phyloP scores from a whole-genome alignment of 2,797 vertebrate genomes.

The Sardinella longiceps region DNA sequence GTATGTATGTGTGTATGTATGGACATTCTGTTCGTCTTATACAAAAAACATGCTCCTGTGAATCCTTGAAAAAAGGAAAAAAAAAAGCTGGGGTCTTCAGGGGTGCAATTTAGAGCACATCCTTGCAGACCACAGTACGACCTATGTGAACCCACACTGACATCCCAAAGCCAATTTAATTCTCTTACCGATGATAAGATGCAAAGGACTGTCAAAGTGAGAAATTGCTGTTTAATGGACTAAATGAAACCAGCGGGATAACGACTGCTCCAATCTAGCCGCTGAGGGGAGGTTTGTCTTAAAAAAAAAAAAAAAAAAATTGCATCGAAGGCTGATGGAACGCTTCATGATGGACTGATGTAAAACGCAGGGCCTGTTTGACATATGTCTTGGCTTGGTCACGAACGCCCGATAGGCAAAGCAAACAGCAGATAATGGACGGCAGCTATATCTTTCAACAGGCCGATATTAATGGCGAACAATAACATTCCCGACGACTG shows the following conservation, averaged over 20 bases:
- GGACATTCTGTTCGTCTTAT: neutral
- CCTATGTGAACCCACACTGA: conserved; percentile 52
- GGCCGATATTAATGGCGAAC: conserved; percentile 65
- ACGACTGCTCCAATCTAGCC: conserved; percentile 36
- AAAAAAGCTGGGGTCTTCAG: neutral
- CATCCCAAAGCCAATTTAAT: conserved; percentile 27
- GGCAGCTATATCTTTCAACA: conserved; percentile 63
- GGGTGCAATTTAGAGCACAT: conserved; percentile 36
- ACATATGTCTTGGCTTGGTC: conserved; percentile 48
- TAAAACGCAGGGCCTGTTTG: conserved; percentile 43
- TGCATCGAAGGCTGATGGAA: neutral
- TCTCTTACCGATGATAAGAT: conserved; percentile 29
- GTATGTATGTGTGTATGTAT: neutral
- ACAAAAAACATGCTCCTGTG: neutral
- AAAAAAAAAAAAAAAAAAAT: neutral
- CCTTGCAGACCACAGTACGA: conserved; percentile 64
- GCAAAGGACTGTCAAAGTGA: conserved; percentile 46
- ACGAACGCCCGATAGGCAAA: conserved; percentile 67
- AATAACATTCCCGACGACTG: conserved; percentile 54
- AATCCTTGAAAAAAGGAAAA: neutral
- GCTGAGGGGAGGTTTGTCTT: neutral
- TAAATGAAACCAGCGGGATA: conserved; percentile 24
- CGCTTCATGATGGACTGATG: conserved; percentile 24
- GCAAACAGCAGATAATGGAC: conserved; percentile 69
- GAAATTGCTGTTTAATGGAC: conserved; percentile 24